Base-by-base conservation (phyloP, 2,888 invertebrate species). In the Thereva unica region DNA sequence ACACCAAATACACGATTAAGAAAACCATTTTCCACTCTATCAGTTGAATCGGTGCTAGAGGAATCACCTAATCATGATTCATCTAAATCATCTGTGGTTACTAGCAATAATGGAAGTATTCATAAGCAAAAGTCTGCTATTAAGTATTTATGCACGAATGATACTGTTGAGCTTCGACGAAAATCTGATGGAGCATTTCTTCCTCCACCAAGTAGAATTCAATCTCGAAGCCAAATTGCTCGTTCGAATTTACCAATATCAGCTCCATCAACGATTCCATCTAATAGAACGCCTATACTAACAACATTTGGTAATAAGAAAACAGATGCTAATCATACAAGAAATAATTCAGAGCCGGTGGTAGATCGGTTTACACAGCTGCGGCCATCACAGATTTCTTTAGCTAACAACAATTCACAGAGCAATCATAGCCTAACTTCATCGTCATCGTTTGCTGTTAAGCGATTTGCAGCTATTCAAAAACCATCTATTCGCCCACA, bases 391-490 rank as follows among this genome's bases (percentile, higher is more conserved):
- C 37, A 44, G 4, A n/a, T 53, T 5, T 42, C 68, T 37, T 59
- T 64, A 49, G 69, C 57, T 64, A 68, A 69, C 63, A 70, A 72
- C 42, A 72, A 72, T 63, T 69, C 73, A 41, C 70, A 53, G 35
- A 40, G 37, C 9, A 54, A 65, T 45, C 56, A 66, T 50, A 52
- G 47, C 41, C 23, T 80, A 9, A 72, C 78, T 55, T 76, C 79
- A 67, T 76, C 78, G 47, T 78, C 78, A 49, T 78, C 80, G n/a
- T 79, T 80, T 72, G 76, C 78, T 5, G 78, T 79, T 12, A 80
- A 80, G 67, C 76, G 80, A 4, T 79, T 80, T 5, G 76, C 76
- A 35, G 68, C 78, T 55, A 71, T 74, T 35, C 53, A 73, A 5
- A 71, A 76, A 55, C 72, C 72, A 8, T 74, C 74, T 23, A 73